A percentile compares a stretch with the other conserved stretches of the same genome.
phyloP scores from a whole-genome alignment of 1,140 invertebrate species.

The Saccostrea cuccullata region DNA sequence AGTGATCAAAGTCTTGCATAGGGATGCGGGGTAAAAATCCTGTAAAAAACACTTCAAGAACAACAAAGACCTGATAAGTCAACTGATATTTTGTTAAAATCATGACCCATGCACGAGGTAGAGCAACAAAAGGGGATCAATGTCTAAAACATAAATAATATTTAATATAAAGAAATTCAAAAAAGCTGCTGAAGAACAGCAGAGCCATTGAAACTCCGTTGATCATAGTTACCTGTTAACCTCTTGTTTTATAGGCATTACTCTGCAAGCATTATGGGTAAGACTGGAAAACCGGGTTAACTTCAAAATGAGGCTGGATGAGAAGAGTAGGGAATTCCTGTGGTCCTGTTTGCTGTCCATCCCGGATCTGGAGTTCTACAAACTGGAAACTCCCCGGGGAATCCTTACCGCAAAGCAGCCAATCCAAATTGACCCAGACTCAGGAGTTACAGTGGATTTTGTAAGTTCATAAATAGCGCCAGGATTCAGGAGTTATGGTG shows the following conservation, averaged over 20 bases:
- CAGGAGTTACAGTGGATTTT: constrained; percentile 18
- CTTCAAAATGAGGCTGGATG: constrained; percentile 23
- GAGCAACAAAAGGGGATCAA: no score
- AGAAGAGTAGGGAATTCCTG: not conserved
- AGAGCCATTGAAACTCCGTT: no score
- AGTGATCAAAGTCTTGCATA: no score
- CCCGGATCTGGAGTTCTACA: constrained; percentile 8
- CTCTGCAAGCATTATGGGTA: constrained; percentile 14
- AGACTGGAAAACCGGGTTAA: constrained; percentile 10
- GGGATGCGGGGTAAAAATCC: no score
- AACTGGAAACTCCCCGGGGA: not conserved
- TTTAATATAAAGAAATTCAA: no score
- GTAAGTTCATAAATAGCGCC: not conserved
- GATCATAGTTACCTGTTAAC: no score
- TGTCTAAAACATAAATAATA: no score
- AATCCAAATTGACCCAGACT: not conserved
- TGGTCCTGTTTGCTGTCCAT: not conserved
- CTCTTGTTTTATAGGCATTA: not conserved
- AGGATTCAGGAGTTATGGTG: not conserved
- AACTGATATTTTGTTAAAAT: no score
- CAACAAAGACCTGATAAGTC: no score
- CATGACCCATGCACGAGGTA: no score
- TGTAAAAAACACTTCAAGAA: no score
- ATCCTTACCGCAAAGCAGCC: not conserved
- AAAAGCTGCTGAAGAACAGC: no score